Percentiles rank a stretch among this genome's conserved stretches.
Evolutionary conservation across 2,113 vertebrate species (phyloP).

Genomic region (Syrrhaptes paradoxus): DNA sequence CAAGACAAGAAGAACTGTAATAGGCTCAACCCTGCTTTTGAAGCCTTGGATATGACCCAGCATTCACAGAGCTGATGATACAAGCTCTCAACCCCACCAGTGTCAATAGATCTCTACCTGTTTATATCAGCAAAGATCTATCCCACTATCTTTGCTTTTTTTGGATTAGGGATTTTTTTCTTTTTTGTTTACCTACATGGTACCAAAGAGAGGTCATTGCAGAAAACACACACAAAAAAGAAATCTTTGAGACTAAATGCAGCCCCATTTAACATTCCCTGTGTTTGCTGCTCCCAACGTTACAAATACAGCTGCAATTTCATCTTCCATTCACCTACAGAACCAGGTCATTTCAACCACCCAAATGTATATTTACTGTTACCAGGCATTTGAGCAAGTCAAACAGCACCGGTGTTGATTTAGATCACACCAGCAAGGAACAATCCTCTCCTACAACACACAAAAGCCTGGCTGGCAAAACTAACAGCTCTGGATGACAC

Average conservation of each 20-base stretch:
- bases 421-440: not conserved
- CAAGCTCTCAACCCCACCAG: not conserved
- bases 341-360: not conserved
- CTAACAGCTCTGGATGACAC: not conserved
- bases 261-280: not conserved
- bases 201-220: not conserved
- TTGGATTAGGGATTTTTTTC: not conserved
- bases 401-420: not conserved
- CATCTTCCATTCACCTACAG: not conserved
- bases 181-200: not conserved
- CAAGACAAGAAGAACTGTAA: not conserved
- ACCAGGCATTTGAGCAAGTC: not conserved
- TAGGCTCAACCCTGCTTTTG: not conserved
- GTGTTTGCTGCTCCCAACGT: not conserved
- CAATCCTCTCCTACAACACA: not conserved
- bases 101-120: not conserved
- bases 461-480: not conserved
- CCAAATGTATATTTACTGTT: not conserved
- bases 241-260: not conserved
- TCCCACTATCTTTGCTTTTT: not conserved
- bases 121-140: not conserved
- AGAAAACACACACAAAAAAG: rapidly evolving
- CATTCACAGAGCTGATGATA: not conserved
- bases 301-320: not conserved
- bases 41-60: not conserved